These are phyloP conservation scores for Ifrita kowaldi DNA, from an alignment of 2,113 vertebrate genomes.

Conservation along the genomic window DNA sequence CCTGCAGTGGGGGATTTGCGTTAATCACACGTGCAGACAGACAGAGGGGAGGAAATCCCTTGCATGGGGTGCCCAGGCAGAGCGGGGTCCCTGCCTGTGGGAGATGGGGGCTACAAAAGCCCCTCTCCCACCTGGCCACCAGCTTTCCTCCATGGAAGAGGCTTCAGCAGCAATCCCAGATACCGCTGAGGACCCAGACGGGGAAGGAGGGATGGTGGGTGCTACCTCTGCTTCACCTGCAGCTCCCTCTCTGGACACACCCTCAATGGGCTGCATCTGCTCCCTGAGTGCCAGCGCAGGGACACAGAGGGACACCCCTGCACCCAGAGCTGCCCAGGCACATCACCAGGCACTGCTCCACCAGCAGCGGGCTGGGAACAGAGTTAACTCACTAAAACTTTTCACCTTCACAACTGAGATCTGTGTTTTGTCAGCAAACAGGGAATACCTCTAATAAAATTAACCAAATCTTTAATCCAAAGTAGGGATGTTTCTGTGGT, in stretches of 20 bases:
- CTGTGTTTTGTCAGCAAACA: neutral
- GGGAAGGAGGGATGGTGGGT: no score
- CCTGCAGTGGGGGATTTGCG: neutral
- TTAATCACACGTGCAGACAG: fast-evolving
- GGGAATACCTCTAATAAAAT: neutral
- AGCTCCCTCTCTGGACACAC: neutral
- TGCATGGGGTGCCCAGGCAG: neutral
- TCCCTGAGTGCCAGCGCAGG: fast-evolving
- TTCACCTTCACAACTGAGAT: neutral
- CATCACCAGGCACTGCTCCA: fast-evolving
- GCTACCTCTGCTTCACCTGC: neutral
- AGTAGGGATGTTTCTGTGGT: neutral
- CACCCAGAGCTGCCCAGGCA: neutral
- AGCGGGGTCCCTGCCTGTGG: fast-evolving
- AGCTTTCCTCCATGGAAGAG: neutral
- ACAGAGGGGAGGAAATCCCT: neutral
- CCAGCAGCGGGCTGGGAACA: neutral
- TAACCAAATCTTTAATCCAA: neutral
- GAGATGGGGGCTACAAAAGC: neutral
- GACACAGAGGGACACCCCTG: neutral
- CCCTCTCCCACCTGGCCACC: neutral
- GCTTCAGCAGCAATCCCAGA: neutral
- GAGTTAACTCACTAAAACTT: neutral
- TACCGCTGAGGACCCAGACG: neutral
- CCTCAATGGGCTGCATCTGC: fast-evolving